These are phyloP conservation scores for Augochlorella aurata DNA, from an alignment of 2,888 invertebrate genomes.

Conservation along the genomic window DNA sequence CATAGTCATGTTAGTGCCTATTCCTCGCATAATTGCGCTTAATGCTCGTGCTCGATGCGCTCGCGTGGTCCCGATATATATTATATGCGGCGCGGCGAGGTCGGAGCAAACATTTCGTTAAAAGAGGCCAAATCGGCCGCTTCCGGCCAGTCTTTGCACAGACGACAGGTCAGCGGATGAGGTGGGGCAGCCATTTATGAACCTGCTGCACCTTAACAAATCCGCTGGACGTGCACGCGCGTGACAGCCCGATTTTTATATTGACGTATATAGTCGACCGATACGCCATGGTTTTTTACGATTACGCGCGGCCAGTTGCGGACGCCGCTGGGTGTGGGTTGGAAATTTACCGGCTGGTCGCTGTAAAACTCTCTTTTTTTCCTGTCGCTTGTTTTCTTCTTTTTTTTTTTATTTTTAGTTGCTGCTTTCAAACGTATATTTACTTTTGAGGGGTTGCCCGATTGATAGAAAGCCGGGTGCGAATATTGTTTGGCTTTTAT, in stretches of 20 bases:
- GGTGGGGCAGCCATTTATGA: conserved; percentile 80
- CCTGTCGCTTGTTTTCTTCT: background rate
- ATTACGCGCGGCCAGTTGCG: conserved; percentile 53
- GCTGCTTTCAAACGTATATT: conserved; percentile 29
- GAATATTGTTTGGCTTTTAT: conserved; percentile 54
- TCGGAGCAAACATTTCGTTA: conserved; percentile 69
- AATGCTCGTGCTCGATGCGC: conserved; percentile 56
- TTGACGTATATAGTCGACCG: conserved; percentile 46
- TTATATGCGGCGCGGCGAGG: conserved; percentile 63
- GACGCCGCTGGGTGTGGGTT: conserved; percentile 45
- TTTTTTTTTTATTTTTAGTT: conserved; percentile 9
- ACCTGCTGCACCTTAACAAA: conserved; percentile 76
- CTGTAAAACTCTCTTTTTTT: conserved; percentile 17
- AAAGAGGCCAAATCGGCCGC: conserved; percentile 78
- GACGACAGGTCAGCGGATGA: conserved; percentile 79
- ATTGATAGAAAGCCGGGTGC: conserved; percentile 46
- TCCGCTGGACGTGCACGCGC: conserved; percentile 58
- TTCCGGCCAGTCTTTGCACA: conserved; percentile 75
- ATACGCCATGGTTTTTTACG: conserved; percentile 54
- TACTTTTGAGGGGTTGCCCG: conserved; percentile 53
- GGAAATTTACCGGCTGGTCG: conserved; percentile 39
- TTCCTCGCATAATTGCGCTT: conserved; percentile 58
- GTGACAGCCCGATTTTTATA: conserved; percentile 65
- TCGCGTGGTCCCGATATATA: conserved; percentile 61
- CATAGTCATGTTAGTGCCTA: conserved; percentile 37